A percentile compares a stretch with the other conserved stretches of the same genome.
phyloP scores from a whole-genome alignment of 2,113 vertebrate species.

The Cairina moschata region DNA sequence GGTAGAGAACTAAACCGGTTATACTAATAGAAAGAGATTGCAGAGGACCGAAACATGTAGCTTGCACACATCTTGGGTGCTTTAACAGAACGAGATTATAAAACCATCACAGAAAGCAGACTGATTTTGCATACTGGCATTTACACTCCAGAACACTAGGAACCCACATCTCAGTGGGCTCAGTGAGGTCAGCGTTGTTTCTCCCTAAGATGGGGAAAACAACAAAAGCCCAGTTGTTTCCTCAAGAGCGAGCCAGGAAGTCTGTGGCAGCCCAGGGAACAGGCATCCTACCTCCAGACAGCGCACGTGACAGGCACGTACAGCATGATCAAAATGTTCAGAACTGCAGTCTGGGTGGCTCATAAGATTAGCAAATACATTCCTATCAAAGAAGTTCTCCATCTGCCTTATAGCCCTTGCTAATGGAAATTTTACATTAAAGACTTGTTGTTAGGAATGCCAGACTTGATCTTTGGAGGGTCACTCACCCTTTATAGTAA shows the following conservation, averaged over 20 bases:
- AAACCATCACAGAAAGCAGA: background rate
- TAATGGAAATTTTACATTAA: background rate
- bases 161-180: background rate
- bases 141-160: background rate
- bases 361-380: conserved; percentile 8
- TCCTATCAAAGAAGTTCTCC: background rate
- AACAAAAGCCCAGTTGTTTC: conserved; percentile 66
- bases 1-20: background rate
- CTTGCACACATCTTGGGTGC: background rate
- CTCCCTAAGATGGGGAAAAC: conserved; percentile 1
- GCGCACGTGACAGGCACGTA: background rate
- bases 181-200: background rate
- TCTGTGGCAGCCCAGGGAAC: conserved; percentile 1
- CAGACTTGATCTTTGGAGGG: background rate
- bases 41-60: background rate
- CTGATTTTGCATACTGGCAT: background rate
- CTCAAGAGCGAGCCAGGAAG: conserved; percentile 44
- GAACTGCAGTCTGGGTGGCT: background rate
- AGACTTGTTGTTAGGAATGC: background rate
- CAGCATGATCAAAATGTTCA: background rate
- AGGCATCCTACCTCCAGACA: conserved; percentile 20
- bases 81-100: background rate
- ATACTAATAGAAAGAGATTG: background rate
- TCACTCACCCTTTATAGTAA: background rate
- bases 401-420: background rate